Percentiles rank a stretch among this genome's conserved stretches.
phyloP scores from a whole-genome alignment of 30 jellyfish, hydroid and myxozoan genomes.

The Turritopsis dohrnii region DNA sequence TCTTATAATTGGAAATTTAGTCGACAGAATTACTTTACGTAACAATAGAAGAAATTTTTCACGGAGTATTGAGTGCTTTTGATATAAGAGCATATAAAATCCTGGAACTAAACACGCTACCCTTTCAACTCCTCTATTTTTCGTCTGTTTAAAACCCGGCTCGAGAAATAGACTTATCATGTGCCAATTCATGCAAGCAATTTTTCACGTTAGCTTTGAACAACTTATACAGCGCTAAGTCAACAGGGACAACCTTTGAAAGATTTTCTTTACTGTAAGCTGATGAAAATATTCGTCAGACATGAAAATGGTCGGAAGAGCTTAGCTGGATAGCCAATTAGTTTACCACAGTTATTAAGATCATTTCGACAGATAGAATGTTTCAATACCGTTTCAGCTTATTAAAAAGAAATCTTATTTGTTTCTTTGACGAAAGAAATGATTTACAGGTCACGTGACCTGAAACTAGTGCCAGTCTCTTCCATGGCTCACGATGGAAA shows the following conservation, averaged over 20 bases:
- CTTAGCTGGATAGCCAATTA: background rate
- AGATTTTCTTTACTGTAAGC: background rate
- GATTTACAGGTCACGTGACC: background rate
- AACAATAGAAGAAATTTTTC: too few relatives aligned
- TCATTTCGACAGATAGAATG: too few relatives aligned
- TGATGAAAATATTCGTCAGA: background rate
- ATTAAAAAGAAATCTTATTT: background rate
- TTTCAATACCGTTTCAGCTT: background rate
- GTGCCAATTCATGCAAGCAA: background rate
- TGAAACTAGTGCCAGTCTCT: background rate
- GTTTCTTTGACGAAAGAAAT: background rate
- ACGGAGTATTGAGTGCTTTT: too few relatives aligned
- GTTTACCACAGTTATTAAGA: background rate
- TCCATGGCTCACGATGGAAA: too few relatives aligned
- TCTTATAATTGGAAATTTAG: too few relatives aligned
- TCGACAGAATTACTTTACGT: too few relatives aligned
- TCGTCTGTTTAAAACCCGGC: too few relatives aligned
- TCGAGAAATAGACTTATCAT: background rate
- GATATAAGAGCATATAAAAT: too few relatives aligned
- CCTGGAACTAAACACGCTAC: too few relatives aligned
- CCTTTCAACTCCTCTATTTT: too few relatives aligned
- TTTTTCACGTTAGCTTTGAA: background rate
- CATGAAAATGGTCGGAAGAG: background rate
- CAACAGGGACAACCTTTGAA: background rate
- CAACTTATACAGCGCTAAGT: background rate